Conservation (phyloP, 1,140 invertebrate genomes). For the Hyles vespertilio region DNA sequence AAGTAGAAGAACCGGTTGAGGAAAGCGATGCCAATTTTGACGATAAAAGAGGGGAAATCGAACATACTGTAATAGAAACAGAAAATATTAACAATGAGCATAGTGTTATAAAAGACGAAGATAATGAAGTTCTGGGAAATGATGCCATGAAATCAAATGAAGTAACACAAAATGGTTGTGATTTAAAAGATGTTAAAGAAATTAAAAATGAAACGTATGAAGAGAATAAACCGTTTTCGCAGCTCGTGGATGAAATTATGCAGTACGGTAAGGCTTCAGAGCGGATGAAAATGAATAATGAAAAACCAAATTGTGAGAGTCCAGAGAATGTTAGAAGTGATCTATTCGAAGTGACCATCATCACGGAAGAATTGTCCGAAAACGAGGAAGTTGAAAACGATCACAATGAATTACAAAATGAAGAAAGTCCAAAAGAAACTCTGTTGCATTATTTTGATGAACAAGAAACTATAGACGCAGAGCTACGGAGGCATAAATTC, state of each 20-base stretch:
- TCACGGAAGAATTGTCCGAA: constrained; percentile 5
- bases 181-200: constrained; percentile 2
- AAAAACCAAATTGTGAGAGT: constrained; percentile 5
- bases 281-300: constrained; percentile 7
- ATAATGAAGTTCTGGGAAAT: not conserved
- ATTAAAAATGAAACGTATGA: constrained; percentile 19
- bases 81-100: no score
- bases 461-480: constrained; percentile 51
- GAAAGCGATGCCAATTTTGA: no score
- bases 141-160: not conserved
- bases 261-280: constrained; percentile 22
- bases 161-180: not conserved
- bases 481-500: constrained; percentile 48
- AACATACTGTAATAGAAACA: no score
- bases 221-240: constrained; percentile 28
- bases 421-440: not conserved
- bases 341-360: not conserved
- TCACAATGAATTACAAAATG: no score
- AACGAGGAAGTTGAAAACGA: not conserved
- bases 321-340: not conserved
- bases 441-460: constrained; percentile 47
- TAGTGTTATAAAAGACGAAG: not conserved
- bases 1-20: no score
- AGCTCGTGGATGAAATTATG: constrained; percentile 21
- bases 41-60: no score